Evolutionary conservation across 2,888 invertebrate species (phyloP), one percentile per base, ranked within the genome.

Genomic region (Drosophila setosimentum): DNA sequence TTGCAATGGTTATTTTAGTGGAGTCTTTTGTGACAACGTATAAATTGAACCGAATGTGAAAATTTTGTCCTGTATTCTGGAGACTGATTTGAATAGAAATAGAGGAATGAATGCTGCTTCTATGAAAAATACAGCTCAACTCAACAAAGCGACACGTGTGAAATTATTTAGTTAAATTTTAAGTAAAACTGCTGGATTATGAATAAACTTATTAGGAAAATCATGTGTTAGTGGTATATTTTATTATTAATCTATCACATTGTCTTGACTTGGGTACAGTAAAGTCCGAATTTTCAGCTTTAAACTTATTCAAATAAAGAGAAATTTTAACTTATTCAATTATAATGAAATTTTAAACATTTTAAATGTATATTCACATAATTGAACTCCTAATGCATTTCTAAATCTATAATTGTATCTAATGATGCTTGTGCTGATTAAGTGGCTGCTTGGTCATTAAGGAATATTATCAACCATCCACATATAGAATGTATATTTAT

Each of bases 1-100:
- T 49, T 0, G 73, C 54, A 0, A 89, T 11, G 10, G 7, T n/a
- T n/a, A n/a, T n/a, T n/a, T n/a, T n/a, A n/a, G n/a, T n/a, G n/a
- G n/a, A n/a, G n/a, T 83, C 80, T 64, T 74, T 80, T 18, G 72
- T 79, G 0, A 77, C 0, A 29, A 89, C 33, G 54, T 84, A 72
- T 21, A 83, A 40, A 1, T 5, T 6, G 2, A 54, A 30, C 0
- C 18, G 27, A 0, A 87, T 55, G 6, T 72, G 30, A 10, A 78
- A 76, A 0, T 67, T 1, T 0, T n/a, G 48, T 5, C 58, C 24
- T 3, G 48, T 61, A 16, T 68, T 45, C 24, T 33, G 48, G 0
- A 87, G 30, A 7, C 1, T 64, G 3, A 78, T 66, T 13, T 21
- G 29, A 11, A 27, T 60, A 7, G 65, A 33, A 1, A 78, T 0